phyloP scores from a whole-genome alignment of 1,140 invertebrate species.

The Drosophila jambulina region DNA sequence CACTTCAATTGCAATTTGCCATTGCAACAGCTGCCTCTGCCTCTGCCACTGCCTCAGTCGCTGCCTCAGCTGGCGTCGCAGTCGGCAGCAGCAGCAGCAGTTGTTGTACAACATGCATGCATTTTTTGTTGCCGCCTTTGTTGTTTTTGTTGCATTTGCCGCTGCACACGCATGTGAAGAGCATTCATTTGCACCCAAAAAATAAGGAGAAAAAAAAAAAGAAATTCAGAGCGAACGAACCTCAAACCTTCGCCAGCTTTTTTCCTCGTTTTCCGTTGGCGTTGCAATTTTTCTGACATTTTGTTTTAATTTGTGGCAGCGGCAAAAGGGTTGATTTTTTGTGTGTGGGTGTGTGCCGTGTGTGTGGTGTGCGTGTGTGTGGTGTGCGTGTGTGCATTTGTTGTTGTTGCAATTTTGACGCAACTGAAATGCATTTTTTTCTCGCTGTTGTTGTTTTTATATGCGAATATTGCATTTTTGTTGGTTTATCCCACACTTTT shows the following conservation, averaged over 20 bases:
- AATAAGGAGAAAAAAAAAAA: conserved; percentile 31
- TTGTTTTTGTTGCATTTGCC: conserved; percentile 44
- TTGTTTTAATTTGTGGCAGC: conserved; percentile 83
- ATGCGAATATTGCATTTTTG: conserved; percentile 79
- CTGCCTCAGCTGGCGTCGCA: conserved; percentile 1
- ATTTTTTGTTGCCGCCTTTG: conserved; percentile 38
- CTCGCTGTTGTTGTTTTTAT: conserved; percentile 57
- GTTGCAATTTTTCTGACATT: conserved; percentile 79
- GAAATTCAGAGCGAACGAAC: conserved; percentile 19
- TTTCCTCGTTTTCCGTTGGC: conserved; percentile 57
- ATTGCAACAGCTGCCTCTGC: conserved; percentile 59
- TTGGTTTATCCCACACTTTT: conserved; percentile 77
- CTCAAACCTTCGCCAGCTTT: conserved; percentile 35
- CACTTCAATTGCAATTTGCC: conserved; percentile 81
- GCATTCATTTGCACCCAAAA: conserved; percentile 73
- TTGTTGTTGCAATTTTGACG: conserved; percentile 71
- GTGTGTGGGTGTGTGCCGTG: conserved; percentile 25
- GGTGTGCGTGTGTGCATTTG: conserved; percentile 26
- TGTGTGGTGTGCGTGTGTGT: conserved; percentile 41
- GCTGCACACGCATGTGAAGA: conserved; percentile 73
- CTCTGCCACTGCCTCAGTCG: conserved; percentile 12
- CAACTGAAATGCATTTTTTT: conserved; percentile 65
- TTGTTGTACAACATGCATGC: conserved; percentile 59
- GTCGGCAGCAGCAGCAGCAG: conserved; percentile 20
- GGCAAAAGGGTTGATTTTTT: conserved; percentile 76